Evolutionary conservation across 2,113 vertebrate genomes (phyloP), one percentile per base, ranked within the genome.

Genomic region (Nymphicus hollandicus): DNA sequence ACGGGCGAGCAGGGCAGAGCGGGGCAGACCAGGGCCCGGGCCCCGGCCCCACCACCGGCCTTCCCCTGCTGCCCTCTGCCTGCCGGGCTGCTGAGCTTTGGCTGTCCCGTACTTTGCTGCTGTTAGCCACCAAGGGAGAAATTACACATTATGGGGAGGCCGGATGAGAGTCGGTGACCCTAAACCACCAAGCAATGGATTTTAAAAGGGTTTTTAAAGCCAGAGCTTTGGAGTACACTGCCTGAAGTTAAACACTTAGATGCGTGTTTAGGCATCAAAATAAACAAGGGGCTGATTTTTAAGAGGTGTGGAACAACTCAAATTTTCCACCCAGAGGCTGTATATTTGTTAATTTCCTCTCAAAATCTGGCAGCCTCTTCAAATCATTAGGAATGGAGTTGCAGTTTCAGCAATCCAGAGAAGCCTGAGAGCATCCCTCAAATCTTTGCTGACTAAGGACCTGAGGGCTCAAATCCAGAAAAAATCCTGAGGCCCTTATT

Each of bases 191-290:
- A 46, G 58, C 14, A 84, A 15, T 55, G 23, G 37, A n/a, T 92
- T 82, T 90, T 37, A 69, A 95, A 55, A 5, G 9, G 3, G 6
- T 6, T 56, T 94, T 70, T 55, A 50, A 89, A 91, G 46, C 35
- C 73, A 60, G 52, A 81, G 29, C 31, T 95, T 91, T 81, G 50
- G 92, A 81, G 43, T 2, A 4, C 37, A 43, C 35, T 60, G 35
- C 27, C 55, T 89, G 63, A 79, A 85, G 47, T 91, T 89, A 82
- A 92, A 61, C 28, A 85, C 52, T 81, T 69, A 80, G 81, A 77
- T 93, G 66, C 11, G 4, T 80, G 12, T 80, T 93, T 66, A 91
- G 58, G 44, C 63, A 94, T 86, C 74, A 76, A 76, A 89, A 91
- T 91, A 86, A 92, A 85, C 33, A 85, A 23, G 43, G 25, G 29